A percentile compares a stretch with the other conserved stretches of the same genome.
Conservation (phyloP, 2,888 invertebrate species). For the Lasioglossum malachurum region DNA sequence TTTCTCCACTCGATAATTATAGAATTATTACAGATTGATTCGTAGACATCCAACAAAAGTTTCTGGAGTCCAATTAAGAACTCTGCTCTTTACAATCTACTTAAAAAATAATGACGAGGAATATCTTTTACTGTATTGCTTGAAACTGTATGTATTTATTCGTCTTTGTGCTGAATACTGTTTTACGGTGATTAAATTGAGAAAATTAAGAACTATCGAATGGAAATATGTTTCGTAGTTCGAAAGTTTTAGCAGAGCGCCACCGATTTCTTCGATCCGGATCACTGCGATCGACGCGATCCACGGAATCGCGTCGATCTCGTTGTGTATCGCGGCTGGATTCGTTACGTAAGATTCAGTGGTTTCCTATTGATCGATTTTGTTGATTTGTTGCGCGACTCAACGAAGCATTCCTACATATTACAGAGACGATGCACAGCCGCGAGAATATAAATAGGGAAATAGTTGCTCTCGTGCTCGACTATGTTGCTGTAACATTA, state of each 20-base stretch:
- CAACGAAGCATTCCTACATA: constrained; percentile 34
- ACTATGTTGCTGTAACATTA: neutral
- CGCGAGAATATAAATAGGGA: neutral
- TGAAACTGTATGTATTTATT: neutral
- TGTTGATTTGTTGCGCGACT: constrained; percentile 54
- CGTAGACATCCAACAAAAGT: too few relatives aligned
- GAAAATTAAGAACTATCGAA: neutral
- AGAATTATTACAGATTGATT: neutral
- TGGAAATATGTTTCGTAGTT: too few relatives aligned
- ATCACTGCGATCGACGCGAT: constrained; percentile 41
- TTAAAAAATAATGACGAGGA: neutral
- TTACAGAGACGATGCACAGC: constrained; percentile 21
- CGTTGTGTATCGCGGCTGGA: constrained; percentile 36
- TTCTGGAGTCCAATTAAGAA: too few relatives aligned
- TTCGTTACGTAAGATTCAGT: constrained; percentile 51
- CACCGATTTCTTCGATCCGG: neutral
- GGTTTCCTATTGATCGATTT: constrained; percentile 65
- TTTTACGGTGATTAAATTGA: neutral
- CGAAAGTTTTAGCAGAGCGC: neutral
- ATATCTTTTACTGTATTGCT: neutral
- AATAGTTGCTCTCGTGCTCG: constrained; percentile 12
- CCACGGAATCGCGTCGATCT: constrained; percentile 54
- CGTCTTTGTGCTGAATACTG: neutral
- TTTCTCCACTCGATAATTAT: neutral
- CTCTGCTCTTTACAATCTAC: neutral